Percentiles rank a stretch among this genome's conserved stretches.
Evolutionary conservation across 1,140 invertebrate genomes (phyloP).

Genomic region (Condylostylus longicornis): DNA sequence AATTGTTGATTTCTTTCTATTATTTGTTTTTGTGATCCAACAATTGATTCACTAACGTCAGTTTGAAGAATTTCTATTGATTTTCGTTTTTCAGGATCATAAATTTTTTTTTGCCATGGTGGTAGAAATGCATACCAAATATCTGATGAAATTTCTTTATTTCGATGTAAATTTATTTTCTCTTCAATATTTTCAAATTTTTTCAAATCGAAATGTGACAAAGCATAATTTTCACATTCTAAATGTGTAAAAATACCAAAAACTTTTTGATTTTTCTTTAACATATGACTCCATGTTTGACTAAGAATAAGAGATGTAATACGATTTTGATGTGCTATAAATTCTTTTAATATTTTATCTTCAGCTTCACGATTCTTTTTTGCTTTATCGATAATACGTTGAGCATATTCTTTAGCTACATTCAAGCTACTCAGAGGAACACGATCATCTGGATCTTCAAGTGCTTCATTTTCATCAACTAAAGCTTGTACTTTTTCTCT

Average conservation of each 20-base stretch:
- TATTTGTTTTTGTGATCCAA: slow-evolving; percentile 1
- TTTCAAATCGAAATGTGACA: too few species aligned
- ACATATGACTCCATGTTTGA: slow-evolving; percentile 29
- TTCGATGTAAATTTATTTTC: slow-evolving; percentile 6
- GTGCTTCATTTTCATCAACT: slow-evolving; percentile 27
- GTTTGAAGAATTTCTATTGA: slow-evolving; percentile 1
- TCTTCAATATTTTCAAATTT: slow-evolving; percentile 2
- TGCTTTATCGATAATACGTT: slow-evolving; percentile 22
- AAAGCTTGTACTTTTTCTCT: slow-evolving; percentile 17
- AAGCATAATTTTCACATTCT: slow-evolving; percentile 33
- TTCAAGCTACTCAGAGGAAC: slow-evolving; percentile 28
- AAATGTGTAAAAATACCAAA: slow-evolving; percentile 27
- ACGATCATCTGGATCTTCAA: slow-evolving; percentile 16
- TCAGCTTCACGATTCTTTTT: slow-evolving; percentile 29
- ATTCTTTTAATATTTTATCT: slow-evolving; percentile 20
- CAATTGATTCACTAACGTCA: slow-evolving; percentile 4
- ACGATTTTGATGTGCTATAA: slow-evolving; percentile 24
- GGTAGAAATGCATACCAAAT: slow-evolving; percentile 23
- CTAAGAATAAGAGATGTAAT: slow-evolving; percentile 32
- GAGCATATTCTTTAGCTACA: slow-evolving; percentile 13
- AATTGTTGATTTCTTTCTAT: slow-evolving; percentile 2
- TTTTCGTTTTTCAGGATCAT: slow-evolving; percentile 8
- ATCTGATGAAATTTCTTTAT: slow-evolving; percentile 4
- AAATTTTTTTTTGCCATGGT: slow-evolving; percentile 13
- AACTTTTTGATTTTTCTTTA: slow-evolving; percentile 28